Base-by-base conservation (phyloP, 2,113 vertebrate genomes). In the Probosciger aterrimus region DNA sequence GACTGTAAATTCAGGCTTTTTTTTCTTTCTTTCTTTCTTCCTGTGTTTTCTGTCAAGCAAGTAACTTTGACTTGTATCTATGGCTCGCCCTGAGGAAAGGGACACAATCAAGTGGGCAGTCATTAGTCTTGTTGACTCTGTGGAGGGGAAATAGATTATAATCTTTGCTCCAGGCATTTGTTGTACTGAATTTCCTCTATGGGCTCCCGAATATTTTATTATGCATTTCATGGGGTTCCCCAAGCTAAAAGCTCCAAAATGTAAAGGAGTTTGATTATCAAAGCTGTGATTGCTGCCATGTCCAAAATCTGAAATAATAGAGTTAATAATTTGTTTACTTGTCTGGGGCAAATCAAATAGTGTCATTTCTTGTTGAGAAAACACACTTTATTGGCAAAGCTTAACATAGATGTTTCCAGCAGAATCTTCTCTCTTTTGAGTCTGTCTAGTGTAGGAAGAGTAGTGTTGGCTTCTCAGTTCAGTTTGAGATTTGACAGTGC, bases 111-210 rank as follows among this genome's bases (percentile, higher is more conserved):
- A 92, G 86, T 53, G 80, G 77, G 59, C 74, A 90, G 76, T 80
- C 86, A 91, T 95, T 91, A 71, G 70, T 82, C 75, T 83, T 95
- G 55, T 94, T 82, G 81, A 68, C 90, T 92, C 81, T 76, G 41
- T 73, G 41, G 25, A 79, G 62, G 83, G 92, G 55, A 95, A 84
- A 83, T 30, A 80, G 90, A 86, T 94, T 86, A 33, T 86, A 73
- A 92, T 83, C 84, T 94, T 96, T 93, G 62, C 86, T 94, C 70
- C 88, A 97, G 81, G 91, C 95, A 94, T 93, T 96, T 86, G 30
- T 85, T 88, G 55, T 53, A 50, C 77, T 92, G 35, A 91, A 88
- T 93, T 95, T 88, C 67, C 63, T 74, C 68, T 60, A 20, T n/a
- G 52, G 35, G 44, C 37, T 93, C n/a, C 25, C 1, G 7, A 55